phyloP scores from a whole-genome alignment of 2,888 invertebrate species.

The Machimus rusticus region DNA sequence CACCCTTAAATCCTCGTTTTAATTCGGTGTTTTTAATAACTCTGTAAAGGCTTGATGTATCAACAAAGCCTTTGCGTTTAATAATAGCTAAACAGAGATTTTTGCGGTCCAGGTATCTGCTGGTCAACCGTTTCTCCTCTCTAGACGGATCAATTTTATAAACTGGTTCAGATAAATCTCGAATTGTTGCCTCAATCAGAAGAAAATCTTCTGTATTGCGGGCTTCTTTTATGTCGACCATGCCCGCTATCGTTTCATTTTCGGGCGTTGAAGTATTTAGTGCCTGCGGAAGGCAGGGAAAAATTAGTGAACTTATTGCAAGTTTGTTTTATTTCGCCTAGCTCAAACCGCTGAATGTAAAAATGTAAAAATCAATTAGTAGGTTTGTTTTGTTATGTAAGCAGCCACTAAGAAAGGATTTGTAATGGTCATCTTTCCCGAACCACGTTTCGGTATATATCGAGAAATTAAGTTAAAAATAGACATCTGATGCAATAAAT shows the following conservation, averaged over 20 bases:
- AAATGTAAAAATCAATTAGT: no score
- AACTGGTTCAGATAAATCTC: not conserved
- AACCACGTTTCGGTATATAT: no score
- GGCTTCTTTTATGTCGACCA: not conserved
- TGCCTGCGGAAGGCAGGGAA: not conserved
- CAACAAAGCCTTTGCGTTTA: constrained; percentile 68
- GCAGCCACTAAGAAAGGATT: no score
- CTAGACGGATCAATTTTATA: not conserved
- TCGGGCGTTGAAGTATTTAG: not conserved
- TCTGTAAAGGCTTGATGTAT: constrained; percentile 65
- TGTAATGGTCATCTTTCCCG: no score
- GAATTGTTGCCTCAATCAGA: not conserved
- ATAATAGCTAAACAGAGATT: constrained; percentile 70
- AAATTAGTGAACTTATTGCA: not conserved
- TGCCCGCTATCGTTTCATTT: not conserved
- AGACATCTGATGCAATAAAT: no score
- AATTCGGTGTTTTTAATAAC: constrained; percentile 67
- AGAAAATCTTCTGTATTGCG: not conserved
- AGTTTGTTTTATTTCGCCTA: not conserved
- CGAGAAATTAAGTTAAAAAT: not conserved
- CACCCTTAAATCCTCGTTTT: constrained; percentile 67
- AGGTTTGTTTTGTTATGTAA: no score
- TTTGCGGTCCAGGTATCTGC: constrained; percentile 64
- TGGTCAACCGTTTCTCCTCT: constrained; percentile 36
- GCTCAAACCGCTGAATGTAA: no score